Conservation (phyloP, 2,797 vertebrate genomes). For the Characodon lateralis region DNA sequence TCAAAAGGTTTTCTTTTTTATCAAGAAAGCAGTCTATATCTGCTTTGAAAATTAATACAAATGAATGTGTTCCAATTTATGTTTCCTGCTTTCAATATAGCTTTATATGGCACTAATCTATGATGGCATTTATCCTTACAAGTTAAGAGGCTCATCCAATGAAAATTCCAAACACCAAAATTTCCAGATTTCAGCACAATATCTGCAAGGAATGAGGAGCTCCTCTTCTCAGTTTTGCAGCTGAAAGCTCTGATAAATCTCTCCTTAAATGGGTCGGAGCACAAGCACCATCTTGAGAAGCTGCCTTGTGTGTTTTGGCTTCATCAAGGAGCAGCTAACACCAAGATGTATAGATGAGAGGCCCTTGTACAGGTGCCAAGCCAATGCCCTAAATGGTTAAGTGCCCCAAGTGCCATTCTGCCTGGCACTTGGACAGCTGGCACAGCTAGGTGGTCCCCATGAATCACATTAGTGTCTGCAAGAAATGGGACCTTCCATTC, state of each 20-base stretch:
- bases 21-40: neutral
- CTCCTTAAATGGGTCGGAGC: conserved; percentile 62
- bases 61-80: neutral
- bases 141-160: neutral
- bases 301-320: conserved; percentile 62
- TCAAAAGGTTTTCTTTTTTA: neutral
- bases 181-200: neutral
- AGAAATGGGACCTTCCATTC: conserved; percentile 69
- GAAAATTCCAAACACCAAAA: neutral
- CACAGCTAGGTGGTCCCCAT: conserved; percentile 58
- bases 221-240: conserved; percentile 23
- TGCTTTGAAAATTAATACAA: neutral
- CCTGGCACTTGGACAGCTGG: conserved; percentile 80
- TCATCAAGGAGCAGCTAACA: conserved; percentile 48
- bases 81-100: neutral
- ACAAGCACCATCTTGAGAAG: conserved; percentile 51
- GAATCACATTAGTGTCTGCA: conserved; percentile 79
- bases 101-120: neutral
- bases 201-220: neutral
- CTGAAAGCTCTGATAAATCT: conserved; percentile 44
- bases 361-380: conserved; percentile 65
- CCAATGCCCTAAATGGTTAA: conserved; percentile 82
- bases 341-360: conserved; percentile 71
- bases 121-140: neutral
- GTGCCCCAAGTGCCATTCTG: conserved; percentile 74